Percentiles rank a stretch among this genome's conserved stretches.
These are phyloP conservation scores for Drosophila emarginata DNA, from an alignment of 2,888 invertebrate genomes.

Conservation along the genomic window DNA sequence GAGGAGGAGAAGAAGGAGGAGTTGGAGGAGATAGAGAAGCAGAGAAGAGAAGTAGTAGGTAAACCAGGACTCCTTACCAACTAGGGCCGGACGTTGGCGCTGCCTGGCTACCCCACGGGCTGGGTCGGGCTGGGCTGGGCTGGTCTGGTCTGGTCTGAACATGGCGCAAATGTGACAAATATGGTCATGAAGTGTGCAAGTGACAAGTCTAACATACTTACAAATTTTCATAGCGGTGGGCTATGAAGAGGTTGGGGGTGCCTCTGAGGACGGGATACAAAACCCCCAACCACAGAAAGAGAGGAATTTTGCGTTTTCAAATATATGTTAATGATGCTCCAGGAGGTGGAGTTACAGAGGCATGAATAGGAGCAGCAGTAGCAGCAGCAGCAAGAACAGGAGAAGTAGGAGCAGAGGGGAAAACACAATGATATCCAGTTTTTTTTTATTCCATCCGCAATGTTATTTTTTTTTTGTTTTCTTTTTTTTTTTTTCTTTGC, in stretches of 20 bases:
- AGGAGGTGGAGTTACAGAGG: constrained; percentile 12
- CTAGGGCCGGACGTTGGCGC: constrained; percentile 40
- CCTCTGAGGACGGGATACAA: not conserved
- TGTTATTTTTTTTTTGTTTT: not conserved
- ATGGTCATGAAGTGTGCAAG: constrained; percentile 79
- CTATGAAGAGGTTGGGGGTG: not conserved
- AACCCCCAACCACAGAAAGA: constrained; percentile 28
- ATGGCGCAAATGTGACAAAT: constrained; percentile 79
- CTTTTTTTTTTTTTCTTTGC: not conserved
- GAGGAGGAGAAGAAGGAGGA: too few relatives aligned
- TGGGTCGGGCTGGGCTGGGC: constrained; percentile 10
- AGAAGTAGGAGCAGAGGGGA: constrained; percentile 2
- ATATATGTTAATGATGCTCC: constrained; percentile 74
- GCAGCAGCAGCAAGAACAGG: not conserved
- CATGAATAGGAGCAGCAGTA: not conserved
- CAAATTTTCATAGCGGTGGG: constrained; percentile 64
- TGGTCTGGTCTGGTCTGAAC: constrained; percentile 40
- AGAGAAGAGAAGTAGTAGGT: not conserved
- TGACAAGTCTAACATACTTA: constrained; percentile 78
- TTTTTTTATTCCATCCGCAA: constrained; percentile 15
- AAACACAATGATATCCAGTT: constrained; percentile 63
- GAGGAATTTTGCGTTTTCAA: constrained; percentile 72
- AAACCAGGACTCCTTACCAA: constrained; percentile 24
- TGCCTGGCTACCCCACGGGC: constrained; percentile 21
- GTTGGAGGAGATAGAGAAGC: not conserved